phyloP scores from a whole-genome alignment of 2,888 invertebrate genomes.

The Heliconius charithonia region DNA sequence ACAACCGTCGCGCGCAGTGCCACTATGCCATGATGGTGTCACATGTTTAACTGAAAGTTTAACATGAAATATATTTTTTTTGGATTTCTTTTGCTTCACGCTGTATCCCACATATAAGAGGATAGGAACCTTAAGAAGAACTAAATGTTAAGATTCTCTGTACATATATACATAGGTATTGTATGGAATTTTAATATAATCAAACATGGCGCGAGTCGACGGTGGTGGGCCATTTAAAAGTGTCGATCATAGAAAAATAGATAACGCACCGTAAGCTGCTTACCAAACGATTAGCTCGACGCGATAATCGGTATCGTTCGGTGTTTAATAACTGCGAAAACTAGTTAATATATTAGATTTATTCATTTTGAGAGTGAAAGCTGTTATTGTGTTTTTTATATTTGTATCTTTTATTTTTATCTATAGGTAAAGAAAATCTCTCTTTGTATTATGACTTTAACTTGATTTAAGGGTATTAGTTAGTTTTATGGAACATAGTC shows the following conservation, averaged over 20 bases:
- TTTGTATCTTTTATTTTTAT: neutral
- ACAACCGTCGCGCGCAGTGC: no score
- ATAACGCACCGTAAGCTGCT: slow-evolving; percentile 22
- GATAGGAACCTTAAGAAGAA: no score
- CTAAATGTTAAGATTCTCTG: no score
- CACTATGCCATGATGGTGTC: no score
- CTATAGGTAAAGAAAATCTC: neutral
- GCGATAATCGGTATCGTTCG: slow-evolving; percentile 20
- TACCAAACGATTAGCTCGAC: slow-evolving; percentile 20
- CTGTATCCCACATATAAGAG: no score
- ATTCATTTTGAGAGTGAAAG: slow-evolving; percentile 12
- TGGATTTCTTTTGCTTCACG: no score
- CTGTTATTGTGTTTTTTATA: neutral
- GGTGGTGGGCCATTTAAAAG: slow-evolving; percentile 23
- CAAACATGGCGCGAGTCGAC: neutral
- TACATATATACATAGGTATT: no score
- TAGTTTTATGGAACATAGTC: neutral
- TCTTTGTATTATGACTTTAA: neutral
- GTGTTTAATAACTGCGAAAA: slow-evolving; percentile 23
- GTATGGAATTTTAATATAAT: no score
- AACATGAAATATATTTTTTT: no score
- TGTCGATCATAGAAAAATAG: slow-evolving; percentile 13
- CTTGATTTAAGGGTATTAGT: neutral
- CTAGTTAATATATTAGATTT: slow-evolving; percentile 11
- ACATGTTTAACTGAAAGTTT: no score